phyloP scores from a whole-genome alignment of 2,888 invertebrate species.

The Chloroclystis v-ata region DNA sequence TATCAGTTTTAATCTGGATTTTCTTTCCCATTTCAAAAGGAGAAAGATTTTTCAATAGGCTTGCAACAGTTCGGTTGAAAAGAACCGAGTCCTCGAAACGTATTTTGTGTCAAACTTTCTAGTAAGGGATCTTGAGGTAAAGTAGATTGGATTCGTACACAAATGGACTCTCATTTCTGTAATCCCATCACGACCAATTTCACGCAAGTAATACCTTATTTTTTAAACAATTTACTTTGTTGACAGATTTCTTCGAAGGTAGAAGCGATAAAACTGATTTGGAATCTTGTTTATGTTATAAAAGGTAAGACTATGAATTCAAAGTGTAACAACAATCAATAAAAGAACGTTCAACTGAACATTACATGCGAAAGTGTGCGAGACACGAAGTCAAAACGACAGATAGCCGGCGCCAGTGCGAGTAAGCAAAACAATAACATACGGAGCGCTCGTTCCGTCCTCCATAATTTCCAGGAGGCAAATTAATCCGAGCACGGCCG shows the following conservation, averaged over 20 bases:
- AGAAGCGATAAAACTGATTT: too few relatives aligned
- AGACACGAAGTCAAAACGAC: constrained; percentile 1
- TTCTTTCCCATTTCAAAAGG: not conserved
- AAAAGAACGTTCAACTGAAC: constrained; percentile 1
- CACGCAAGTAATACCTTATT: too few relatives aligned
- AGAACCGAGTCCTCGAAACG: too few relatives aligned
- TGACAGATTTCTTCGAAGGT: too few relatives aligned
- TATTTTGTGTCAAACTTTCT: too few relatives aligned
- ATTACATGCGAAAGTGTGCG: constrained; percentile 3
- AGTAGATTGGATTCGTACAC: too few relatives aligned
- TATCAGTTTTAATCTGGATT: constrained; percentile 3
- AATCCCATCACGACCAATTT: too few relatives aligned
- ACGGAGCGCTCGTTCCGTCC: constrained; percentile 56
- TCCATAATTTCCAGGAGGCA: constrained; percentile 73
- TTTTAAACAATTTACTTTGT: too few relatives aligned
- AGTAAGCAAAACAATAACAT: constrained; percentile 66
- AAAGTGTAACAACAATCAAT: not conserved
- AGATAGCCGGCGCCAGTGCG: constrained; percentile 40
- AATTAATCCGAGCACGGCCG: constrained; percentile 75
- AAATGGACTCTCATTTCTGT: too few relatives aligned
- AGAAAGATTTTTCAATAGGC: too few relatives aligned
- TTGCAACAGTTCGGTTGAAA: too few relatives aligned
- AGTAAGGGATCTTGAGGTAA: too few relatives aligned
- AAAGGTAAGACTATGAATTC: not conserved
- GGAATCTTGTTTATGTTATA: not conserved